Percentiles rank a stretch among this genome's conserved stretches.
These are phyloP conservation scores for Drosophila conformis DNA, from an alignment of 2,888 invertebrate species.

Conservation along the genomic window DNA sequence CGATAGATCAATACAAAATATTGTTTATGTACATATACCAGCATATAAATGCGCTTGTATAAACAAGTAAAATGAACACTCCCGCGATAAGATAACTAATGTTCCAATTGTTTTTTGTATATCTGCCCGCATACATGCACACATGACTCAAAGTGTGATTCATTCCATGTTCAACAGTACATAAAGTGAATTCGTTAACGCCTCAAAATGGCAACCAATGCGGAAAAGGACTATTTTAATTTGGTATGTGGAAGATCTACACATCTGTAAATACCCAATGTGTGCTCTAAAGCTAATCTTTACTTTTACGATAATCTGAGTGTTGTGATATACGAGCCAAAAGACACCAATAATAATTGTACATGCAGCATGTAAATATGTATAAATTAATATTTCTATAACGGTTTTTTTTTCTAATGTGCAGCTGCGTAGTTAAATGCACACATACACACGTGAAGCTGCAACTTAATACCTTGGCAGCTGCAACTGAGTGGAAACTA, in stretches of 20 bases:
- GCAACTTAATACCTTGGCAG: background rate
- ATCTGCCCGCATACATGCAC: conserved; percentile 30
- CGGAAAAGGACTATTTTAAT: conserved; percentile 68
- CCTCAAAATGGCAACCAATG: conserved; percentile 61
- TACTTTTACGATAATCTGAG: background rate
- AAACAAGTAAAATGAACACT: conserved; percentile 49
- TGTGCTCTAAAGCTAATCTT: background rate
- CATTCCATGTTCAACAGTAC: conserved; percentile 37
- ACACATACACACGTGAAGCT: conserved; percentile 14
- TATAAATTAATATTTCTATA: background rate
- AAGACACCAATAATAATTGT: background rate
- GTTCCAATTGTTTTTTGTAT: conserved; percentile 50
- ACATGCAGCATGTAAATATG: background rate
- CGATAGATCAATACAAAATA: conserved; percentile 24
- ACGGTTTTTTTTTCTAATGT: background rate
- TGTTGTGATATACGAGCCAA: conserved; percentile 1
- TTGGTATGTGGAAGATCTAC: conserved; percentile 60
- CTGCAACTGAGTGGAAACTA: conserved; percentile 3
- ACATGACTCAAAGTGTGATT: conserved; percentile 45
- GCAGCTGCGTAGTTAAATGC: background rate
- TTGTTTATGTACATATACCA: conserved; percentile 29
- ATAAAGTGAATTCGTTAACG: conserved; percentile 25
- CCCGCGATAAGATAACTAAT: conserved; percentile 56
- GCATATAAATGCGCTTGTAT: conserved; percentile 39
- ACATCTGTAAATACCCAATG: conserved; percentile 31